Conservation (phyloP, 30 jellyfish, hydroid and myxozoan species). For the Turritopsis rubra region DNA sequence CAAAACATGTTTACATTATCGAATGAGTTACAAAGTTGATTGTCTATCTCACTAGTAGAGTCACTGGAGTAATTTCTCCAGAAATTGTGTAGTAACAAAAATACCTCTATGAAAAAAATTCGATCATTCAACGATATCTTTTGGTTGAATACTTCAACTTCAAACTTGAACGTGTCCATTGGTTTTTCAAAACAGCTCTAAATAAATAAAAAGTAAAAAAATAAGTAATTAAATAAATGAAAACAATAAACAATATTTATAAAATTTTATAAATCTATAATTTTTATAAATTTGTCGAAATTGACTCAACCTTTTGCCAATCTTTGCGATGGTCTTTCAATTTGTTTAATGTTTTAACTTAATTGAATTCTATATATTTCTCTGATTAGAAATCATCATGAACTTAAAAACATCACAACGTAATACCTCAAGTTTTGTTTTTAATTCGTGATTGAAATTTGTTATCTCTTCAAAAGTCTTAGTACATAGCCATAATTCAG, state of each 20-base stretch:
- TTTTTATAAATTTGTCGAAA: too few relatives aligned
- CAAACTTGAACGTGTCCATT: slow-evolving; percentile 37
- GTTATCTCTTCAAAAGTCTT: not conserved
- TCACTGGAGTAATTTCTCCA: too few relatives aligned
- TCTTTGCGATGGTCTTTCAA: not conserved
- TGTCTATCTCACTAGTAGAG: too few relatives aligned
- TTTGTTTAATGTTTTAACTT: too few relatives aligned
- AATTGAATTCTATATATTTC: too few relatives aligned
- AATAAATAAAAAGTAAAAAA: slow-evolving; percentile 14
- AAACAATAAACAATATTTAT: not conserved
- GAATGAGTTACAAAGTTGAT: too few relatives aligned
- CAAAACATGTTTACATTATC: too few relatives aligned
- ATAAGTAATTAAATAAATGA: not conserved
- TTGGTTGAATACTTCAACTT: slow-evolving; percentile 60
- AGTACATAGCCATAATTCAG: slow-evolving; percentile 11
- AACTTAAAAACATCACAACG: not conserved
- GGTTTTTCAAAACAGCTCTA: not conserved
- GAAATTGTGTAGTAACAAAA: not conserved
- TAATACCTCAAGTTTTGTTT: not conserved
- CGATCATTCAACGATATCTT: slow-evolving; percentile 45
- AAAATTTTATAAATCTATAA: too few relatives aligned
- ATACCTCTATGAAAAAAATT: slow-evolving; percentile 59
- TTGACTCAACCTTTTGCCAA: too few relatives aligned
- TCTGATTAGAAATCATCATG: not conserved
- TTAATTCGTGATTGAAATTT: not conserved